A percentile compares a stretch with the other conserved stretches of the same genome.
Conservation (phyloP, 2,888 invertebrate genomes). For the Xestia rhomboidea region DNA sequence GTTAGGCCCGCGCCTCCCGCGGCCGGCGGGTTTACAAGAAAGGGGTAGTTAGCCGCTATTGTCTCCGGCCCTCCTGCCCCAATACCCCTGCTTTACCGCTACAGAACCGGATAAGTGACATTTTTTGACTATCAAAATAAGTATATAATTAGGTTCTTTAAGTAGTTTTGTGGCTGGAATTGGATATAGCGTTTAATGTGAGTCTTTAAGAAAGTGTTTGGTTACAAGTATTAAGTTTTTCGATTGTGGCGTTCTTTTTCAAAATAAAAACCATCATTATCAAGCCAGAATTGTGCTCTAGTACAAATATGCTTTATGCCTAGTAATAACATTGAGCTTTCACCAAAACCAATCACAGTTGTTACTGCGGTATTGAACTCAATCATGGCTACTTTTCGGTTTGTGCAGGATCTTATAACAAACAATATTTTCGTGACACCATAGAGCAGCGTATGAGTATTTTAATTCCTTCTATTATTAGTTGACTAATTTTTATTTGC, state of each 20-base stretch:
- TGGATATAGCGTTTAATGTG: slow-evolving; percentile 57
- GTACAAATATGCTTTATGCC: too few relatives aligned
- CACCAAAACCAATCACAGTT: neutral
- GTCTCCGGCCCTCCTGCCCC: slow-evolving; percentile 86
- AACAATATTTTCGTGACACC: neutral
- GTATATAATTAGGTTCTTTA: slow-evolving; percentile 68
- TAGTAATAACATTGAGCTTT: neutral
- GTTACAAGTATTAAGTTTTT: slow-evolving; percentile 18
- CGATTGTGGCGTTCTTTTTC: neutral
- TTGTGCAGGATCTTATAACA: neutral
- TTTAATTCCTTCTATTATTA: neutral
- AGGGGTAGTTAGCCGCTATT: slow-evolving; percentile 91
- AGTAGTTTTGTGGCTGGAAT: slow-evolving; percentile 67
- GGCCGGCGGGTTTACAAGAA: slow-evolving; percentile 85
- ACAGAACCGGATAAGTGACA: slow-evolving; percentile 77
- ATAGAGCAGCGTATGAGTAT: neutral
- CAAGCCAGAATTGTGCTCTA: neutral
- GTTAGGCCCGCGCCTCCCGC: slow-evolving; percentile 88
- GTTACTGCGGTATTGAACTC: neutral
- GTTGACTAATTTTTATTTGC: neutral
- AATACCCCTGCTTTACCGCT: slow-evolving; percentile 70
- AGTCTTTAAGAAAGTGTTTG: slow-evolving; percentile 18
- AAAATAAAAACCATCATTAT: neutral
- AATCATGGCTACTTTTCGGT: neutral
- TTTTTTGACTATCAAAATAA: slow-evolving; percentile 70